Evolutionary conservation across 1,140 invertebrate genomes (phyloP), one percentile per base, ranked within the genome.

Genomic region (Drosophila eugracilis): DNA sequence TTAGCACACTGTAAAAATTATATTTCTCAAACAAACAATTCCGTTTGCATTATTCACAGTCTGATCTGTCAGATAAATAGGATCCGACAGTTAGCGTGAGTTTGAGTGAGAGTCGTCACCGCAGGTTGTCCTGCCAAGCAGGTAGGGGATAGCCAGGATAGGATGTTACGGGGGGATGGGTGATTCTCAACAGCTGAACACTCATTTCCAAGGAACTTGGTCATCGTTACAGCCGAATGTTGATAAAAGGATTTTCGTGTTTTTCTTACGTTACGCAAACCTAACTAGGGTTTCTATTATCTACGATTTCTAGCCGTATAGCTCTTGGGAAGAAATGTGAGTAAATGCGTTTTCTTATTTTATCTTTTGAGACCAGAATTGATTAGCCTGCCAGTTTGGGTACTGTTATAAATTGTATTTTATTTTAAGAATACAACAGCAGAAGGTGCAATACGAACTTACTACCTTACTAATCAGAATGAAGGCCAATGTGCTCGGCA

Each of bases 21-120:
- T 78, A 78, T 84, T 83, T 83, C 78, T 83, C 74, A 78, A 83
- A 83, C 69, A 83, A 83, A 83, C 79, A 74, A 83, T 83, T 83
- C 53, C 80, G 71, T 59, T 72, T 60, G 42, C 41, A 54, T 58
- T 76, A 59, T 66, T 63, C 72, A 71, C 49, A 19, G 60, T 53
- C 60, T 19, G 48, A 55, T 41, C 47, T 44, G 73, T 15, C 19
- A 54, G 57, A 79, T 79, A 70, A 78, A 73, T 60, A 32, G n/a
- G 30, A 32, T 49, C 36, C 32, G 28, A 22, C 22, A 41, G 12
- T 21, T 34, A 24, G 47, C 58, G 9, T 54, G 19, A 21, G 58
- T 63, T 48, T 15, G 45, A 66, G 34, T 63, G 62, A 50, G 52
- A 15, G 12, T 32, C 39, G 44, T 41, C 58, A 21, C 58, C 50